Percentiles rank a stretch among this genome's conserved stretches.
phyloP scores from a whole-genome alignment of 2,113 vertebrate genomes.

The Mystacornis crossleyi region DNA sequence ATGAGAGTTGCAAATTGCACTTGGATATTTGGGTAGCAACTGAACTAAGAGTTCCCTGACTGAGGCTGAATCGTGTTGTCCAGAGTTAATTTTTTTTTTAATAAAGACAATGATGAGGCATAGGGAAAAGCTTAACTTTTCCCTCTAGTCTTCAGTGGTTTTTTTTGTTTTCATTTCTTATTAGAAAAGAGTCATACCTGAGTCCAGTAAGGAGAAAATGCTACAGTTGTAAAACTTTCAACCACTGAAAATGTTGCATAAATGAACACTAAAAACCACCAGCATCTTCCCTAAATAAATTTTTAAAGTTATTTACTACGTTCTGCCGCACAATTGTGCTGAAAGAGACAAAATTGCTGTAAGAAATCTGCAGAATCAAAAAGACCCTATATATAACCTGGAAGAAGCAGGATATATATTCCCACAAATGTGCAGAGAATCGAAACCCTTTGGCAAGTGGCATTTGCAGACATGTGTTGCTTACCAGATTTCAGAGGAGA shows the following conservation, averaged over 20 bases:
- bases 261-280: neutral
- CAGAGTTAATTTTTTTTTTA: neutral
- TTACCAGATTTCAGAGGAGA: slow-evolving; percentile 4
- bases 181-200: neutral
- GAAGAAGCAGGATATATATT: neutral
- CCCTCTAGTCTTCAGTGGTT: neutral
- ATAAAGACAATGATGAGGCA: neutral
- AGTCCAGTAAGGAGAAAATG: neutral
- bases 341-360: neutral
- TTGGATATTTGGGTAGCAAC: slow-evolving; percentile 42
- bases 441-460: neutral
- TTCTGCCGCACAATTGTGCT: neutral
- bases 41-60: slow-evolving; percentile 12
- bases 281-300: neutral
- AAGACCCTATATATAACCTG: neutral
- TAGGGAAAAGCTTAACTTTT: neutral
- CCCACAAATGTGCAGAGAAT: neutral
- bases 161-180: neutral
- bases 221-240: neutral
- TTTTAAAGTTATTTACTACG: neutral
- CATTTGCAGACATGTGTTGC: slow-evolving; percentile 2
- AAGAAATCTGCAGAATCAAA: neutral
- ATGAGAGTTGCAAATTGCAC: slow-evolving; percentile 19
- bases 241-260: neutral
- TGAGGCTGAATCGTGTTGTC: slow-evolving; percentile 28